phyloP scores from a whole-genome alignment of 2,888 invertebrate species.

The Gastrophysa polygoni region DNA sequence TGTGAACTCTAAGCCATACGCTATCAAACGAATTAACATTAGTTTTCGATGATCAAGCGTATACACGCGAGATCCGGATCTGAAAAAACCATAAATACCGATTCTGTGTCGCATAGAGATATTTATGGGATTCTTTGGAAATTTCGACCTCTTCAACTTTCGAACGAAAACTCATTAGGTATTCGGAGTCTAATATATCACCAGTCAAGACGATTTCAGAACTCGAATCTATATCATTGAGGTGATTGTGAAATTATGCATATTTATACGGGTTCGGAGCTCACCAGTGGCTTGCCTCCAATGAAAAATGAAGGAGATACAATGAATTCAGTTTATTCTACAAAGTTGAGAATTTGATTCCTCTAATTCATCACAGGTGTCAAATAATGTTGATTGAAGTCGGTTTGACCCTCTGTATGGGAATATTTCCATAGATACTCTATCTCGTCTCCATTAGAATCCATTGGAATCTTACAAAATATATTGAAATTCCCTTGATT shows the following conservation, averaged over 20 bases:
- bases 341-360: too few species aligned
- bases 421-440: too few species aligned
- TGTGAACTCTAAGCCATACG: neutral
- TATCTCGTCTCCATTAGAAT: too few species aligned
- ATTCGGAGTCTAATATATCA: slow-evolving; percentile 10
- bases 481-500: too few species aligned
- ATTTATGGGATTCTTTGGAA: neutral
- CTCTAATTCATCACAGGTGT: too few species aligned
- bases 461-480: too few species aligned
- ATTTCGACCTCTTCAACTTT: neutral
- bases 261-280: slow-evolving; percentile 18
- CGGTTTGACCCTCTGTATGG: too few species aligned
- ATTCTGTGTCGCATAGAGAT: neutral
- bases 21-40: neutral
- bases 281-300: neutral
- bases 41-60: neutral
- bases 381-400: too few species aligned
- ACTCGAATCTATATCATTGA: slow-evolving; percentile 15
- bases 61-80: neutral
- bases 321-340: too few species aligned
- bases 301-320: too few species aligned
- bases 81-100: neutral
- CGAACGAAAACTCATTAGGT: neutral
- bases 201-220: slow-evolving; percentile 4
- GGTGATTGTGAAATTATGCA: slow-evolving; percentile 26